These are phyloP conservation scores for Tapirus terrestris DNA, from an alignment of 2,113 vertebrate genomes.

Conservation along the genomic window DNA sequence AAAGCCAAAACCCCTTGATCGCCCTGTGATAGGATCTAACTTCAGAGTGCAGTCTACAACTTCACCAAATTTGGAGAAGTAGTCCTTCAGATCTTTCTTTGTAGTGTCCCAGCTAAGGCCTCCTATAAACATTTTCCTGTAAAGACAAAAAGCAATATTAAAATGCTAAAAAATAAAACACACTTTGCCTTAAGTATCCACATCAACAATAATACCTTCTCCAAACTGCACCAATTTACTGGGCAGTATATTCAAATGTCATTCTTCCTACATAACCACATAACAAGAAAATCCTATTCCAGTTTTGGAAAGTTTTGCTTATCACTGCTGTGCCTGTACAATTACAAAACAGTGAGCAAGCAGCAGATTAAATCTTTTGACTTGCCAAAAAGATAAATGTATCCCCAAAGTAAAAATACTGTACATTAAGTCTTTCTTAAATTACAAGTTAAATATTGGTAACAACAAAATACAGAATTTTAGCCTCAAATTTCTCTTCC, in stretches of 20 bases:
- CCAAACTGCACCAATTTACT: conserved; percentile 66
- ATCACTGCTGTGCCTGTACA: conserved; percentile 48
- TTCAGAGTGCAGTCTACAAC: conserved; percentile 99
- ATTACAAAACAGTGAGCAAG: conserved; percentile 54
- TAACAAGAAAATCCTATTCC: conserved; percentile 22
- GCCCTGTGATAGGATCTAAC: conserved; percentile 97
- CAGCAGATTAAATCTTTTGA: conserved; percentile 40
- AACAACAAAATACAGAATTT: conserved; percentile 52
- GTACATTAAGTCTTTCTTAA: neutral
- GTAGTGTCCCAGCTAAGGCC: conserved; percentile 99
- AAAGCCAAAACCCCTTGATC: conserved; percentile 98
- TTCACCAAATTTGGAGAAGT: conserved; percentile 98
- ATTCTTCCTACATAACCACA: conserved; percentile 31
- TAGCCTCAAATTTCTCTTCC: conserved; percentile 33
- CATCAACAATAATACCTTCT: conserved; percentile 28
- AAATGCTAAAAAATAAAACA: conserved; percentile 60
- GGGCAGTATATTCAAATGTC: conserved; percentile 62
- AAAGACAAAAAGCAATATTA: conserved; percentile 82
- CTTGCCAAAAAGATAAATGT: neutral
- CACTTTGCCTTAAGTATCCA: conserved; percentile 60
- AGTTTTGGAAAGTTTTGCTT: conserved; percentile 2
- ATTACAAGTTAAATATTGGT: neutral
- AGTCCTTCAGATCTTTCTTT: conserved; percentile 99
- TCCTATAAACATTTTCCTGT: conserved; percentile 99
- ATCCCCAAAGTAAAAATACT: conserved; percentile 25